Conservation (phyloP, 2,888 invertebrate genomes). For the Andrena marginata region DNA sequence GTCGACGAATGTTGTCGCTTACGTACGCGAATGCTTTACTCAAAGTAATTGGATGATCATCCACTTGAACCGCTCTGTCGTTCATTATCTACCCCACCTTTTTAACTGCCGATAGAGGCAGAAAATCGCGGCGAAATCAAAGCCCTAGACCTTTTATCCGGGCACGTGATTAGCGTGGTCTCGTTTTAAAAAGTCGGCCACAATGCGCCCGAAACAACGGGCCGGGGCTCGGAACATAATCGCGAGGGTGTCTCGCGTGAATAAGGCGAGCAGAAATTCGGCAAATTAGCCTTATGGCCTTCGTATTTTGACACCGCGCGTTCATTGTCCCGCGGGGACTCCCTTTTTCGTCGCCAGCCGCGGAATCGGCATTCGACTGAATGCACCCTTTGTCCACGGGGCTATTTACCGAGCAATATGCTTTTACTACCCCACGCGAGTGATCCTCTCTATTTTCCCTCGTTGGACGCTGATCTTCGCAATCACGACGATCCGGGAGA, state of each 20-base stretch:
- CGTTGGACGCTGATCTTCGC: slow-evolving; percentile 3
- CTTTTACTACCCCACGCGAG: slow-evolving; percentile 42
- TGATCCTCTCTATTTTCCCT: not conserved
- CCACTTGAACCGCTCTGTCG: not conserved
- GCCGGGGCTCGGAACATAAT: slow-evolving; percentile 38
- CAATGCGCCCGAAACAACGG: slow-evolving; percentile 64
- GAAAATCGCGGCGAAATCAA: slow-evolving; percentile 48
- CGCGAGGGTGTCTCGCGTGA: slow-evolving; percentile 68
- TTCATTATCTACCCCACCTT: not conserved
- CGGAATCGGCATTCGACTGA: slow-evolving; percentile 68
- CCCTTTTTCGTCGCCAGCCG: slow-evolving; percentile 66
- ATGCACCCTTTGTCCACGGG: slow-evolving; percentile 73
- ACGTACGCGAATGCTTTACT: not conserved
- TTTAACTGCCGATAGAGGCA: not conserved
- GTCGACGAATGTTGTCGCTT: not conserved
- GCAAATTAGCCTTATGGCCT: slow-evolving; percentile 84
- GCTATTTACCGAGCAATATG: slow-evolving; percentile 74
- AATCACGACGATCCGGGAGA: not conserved
- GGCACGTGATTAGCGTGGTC: slow-evolving; percentile 38
- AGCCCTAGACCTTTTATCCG: slow-evolving; percentile 38
- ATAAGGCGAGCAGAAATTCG: slow-evolving; percentile 75
- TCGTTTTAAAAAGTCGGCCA: slow-evolving; percentile 47
- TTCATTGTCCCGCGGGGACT: slow-evolving; percentile 70
- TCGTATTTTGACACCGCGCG: slow-evolving; percentile 82
- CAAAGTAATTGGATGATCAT: not conserved